A percentile compares a stretch with the other conserved stretches of the same genome.
Conservation (phyloP, 2,888 invertebrate species). For the Meta bourneti region DNA sequence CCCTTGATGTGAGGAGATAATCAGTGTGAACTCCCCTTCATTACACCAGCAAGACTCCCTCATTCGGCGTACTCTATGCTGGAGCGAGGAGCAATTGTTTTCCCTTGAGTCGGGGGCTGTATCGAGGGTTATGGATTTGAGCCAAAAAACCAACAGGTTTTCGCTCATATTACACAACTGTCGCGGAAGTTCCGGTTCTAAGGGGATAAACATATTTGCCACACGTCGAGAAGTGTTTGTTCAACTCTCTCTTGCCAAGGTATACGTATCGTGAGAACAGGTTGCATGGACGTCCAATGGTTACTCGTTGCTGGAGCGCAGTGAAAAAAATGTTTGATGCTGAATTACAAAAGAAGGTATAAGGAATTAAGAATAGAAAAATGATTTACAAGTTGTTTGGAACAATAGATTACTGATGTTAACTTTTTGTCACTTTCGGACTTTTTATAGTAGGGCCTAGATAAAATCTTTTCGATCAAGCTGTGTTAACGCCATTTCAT, state of each 20-base stretch:
- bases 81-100: neutral
- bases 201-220: neutral
- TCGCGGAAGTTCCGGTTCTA: neutral
- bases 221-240: neutral
- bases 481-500: too few relatives aligned
- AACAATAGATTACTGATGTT: too few relatives aligned
- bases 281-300: too few relatives aligned
- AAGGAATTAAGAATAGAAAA: too few relatives aligned
- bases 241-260: neutral
- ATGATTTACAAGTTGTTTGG: too few relatives aligned
- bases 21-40: conserved; percentile 31
- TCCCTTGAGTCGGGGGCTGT: conserved; percentile 9
- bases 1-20: conserved; percentile 50
- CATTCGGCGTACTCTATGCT: too few relatives aligned
- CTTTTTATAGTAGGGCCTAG: too few relatives aligned
- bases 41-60: conserved; percentile 8
- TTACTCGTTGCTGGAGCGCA: too few relatives aligned
- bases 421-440: too few relatives aligned
- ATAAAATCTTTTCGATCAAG: too few relatives aligned
- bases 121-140: conserved; percentile 5
- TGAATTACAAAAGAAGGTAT: too few relatives aligned
- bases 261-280: neutral
- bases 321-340: too few relatives aligned
- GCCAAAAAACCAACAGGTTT: conserved; percentile 42
- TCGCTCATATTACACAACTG: conserved; percentile 31